A percentile compares a stretch with the other conserved stretches of the same genome.
These are phyloP conservation scores for Agrotis exclamationis DNA, from an alignment of 2,888 invertebrate genomes.

Conservation along the genomic window DNA sequence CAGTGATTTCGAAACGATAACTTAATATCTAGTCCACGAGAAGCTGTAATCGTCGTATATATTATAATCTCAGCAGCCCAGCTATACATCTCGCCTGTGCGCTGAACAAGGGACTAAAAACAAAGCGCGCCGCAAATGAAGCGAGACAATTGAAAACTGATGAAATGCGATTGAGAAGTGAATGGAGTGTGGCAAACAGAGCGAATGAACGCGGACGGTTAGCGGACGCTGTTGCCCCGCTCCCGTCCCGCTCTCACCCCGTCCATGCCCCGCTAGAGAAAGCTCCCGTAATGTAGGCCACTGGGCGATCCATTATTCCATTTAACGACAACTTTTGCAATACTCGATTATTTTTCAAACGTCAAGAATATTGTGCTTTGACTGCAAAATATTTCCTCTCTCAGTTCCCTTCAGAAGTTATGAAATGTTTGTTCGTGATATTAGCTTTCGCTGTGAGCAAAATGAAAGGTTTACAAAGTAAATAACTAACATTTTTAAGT, in stretches of 20 bases:
- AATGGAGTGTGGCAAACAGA: slow-evolving; percentile 65
- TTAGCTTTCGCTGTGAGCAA: slow-evolving; percentile 35
- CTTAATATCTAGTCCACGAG: neutral
- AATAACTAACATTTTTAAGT: slow-evolving; percentile 51
- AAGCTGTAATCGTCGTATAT: neutral
- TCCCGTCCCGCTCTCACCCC: slow-evolving; percentile 32
- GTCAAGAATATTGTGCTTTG: slow-evolving; percentile 54
- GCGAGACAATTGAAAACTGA: slow-evolving; percentile 70
- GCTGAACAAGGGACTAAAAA: slow-evolving; percentile 50
- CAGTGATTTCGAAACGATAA: slow-evolving; percentile 19
- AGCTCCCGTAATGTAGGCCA: slow-evolving; percentile 65
- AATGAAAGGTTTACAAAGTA: slow-evolving; percentile 43
- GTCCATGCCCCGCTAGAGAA: slow-evolving; percentile 39
- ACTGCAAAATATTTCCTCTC: slow-evolving; percentile 37
- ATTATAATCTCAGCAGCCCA: slow-evolving; percentile 2
- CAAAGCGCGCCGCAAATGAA: slow-evolving; percentile 67
- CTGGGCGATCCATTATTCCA: slow-evolving; percentile 62
- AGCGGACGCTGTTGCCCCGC: slow-evolving; percentile 40
- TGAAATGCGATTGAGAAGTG: slow-evolving; percentile 68
- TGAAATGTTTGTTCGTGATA: slow-evolving; percentile 34
- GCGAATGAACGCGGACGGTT: slow-evolving; percentile 58
- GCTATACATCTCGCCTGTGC: slow-evolving; percentile 13
- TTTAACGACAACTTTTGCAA: slow-evolving; percentile 59
- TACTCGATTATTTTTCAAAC: slow-evolving; percentile 59
- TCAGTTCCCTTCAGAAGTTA: slow-evolving; percentile 36